Conservation (phyloP, 2,797 vertebrate genomes). For the Oreortyx pictus region DNA sequence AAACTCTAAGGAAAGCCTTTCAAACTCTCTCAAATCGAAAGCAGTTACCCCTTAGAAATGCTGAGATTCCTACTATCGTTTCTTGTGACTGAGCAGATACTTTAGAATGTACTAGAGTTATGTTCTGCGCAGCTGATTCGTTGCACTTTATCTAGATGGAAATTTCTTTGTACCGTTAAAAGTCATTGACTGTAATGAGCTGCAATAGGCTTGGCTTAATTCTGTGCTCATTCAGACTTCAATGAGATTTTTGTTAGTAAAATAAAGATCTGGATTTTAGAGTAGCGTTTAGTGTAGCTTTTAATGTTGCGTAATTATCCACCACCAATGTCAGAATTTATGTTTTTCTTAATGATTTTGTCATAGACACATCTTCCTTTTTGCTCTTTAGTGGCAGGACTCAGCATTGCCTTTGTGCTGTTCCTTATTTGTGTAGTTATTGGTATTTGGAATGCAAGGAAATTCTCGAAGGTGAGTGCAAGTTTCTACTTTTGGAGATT, state of each 20-base stretch:
- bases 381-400: slow-evolving; percentile 34
- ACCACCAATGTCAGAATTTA: background rate
- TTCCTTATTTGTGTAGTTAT: background rate
- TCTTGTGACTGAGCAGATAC: background rate
- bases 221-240: background rate
- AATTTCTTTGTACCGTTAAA: background rate
- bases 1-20: background rate
- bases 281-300: background rate
- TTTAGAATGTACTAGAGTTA: background rate
- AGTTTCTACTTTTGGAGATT: background rate
- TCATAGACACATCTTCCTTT: background rate
- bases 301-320: background rate
- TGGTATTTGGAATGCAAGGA: background rate
- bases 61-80: background rate
- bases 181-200: background rate
- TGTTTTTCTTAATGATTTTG: background rate
- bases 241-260: background rate
- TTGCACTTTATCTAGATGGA: background rate
- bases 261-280: background rate
- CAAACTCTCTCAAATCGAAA: background rate
- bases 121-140: background rate
- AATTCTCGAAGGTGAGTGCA: slow-evolving; percentile 1
- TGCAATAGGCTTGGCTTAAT: background rate
- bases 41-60: background rate
- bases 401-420: slow-evolving; percentile 2